A percentile compares a stretch with the other conserved stretches of the same genome.
These are phyloP conservation scores for Capra hircus DNA, from an alignment of 2,113 vertebrate species.

Conservation along the genomic window DNA sequence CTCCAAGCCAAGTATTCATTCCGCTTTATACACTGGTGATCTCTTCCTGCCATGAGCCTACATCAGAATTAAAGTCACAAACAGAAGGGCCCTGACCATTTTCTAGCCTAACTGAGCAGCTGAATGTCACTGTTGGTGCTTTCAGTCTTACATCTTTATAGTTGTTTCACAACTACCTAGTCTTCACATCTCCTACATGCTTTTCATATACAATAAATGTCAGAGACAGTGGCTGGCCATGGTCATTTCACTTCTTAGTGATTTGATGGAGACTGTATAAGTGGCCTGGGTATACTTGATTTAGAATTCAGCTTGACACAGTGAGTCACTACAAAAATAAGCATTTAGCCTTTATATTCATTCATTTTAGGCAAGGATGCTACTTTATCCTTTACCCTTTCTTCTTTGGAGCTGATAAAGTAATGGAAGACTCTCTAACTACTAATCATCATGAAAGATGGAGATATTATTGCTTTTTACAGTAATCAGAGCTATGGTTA, in stretches of 20 bases:
- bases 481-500: background rate
- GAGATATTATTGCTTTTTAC: background rate
- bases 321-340: background rate
- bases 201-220: background rate
- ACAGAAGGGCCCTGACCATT: constrained; percentile 20
- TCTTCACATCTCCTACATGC: constrained; percentile 2
- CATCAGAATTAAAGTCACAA: constrained; percentile 30
- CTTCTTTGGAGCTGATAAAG: constrained; percentile 13
- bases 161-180: background rate
- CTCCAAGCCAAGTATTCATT: background rate
- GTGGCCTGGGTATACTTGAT: background rate
- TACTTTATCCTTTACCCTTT: background rate
- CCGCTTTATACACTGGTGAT: background rate
- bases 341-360: background rate
- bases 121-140: background rate
- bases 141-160: background rate
- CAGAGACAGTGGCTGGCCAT: background rate
- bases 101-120: background rate
- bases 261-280: background rate
- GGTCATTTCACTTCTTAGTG: constrained; percentile 3
- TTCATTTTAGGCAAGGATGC: background rate
- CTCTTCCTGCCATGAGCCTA: background rate
- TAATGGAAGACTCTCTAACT: background rate
- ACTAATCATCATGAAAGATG: background rate
- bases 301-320: background rate